Evolutionary conservation across 2,888 invertebrate species (phyloP), one percentile per base, ranked within the genome.

Genomic region (Eupeodes latifasciatus): DNA sequence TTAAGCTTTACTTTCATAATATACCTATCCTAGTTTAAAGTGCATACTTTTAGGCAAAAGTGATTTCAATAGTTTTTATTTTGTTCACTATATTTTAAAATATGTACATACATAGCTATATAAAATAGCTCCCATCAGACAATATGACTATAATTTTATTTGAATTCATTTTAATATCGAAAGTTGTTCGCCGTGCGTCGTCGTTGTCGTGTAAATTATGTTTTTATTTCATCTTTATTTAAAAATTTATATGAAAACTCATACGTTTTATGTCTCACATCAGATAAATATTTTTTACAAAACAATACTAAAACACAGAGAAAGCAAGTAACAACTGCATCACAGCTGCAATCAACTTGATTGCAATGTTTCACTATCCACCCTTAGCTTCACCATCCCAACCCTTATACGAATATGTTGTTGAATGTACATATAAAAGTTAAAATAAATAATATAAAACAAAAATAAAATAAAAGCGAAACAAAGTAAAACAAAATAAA

Each of bases 341-440:
- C 27, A 51, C 36, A 36, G 19, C 51, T 67, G 67, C 67, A 53
- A 67, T 67, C 34, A 51, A 67, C 34, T 36, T 51, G 51, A 66
- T 66, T 66, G 49, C 34, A 66, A n/a, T 66, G 34, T 67, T 67
- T 66, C n/a, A 66, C 66, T 34, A 27, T 53, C 51, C n/a, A 51
- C 2, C 67, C 51, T 36, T 16, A 27, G 2, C 27, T 27, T 2
- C 3, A 27, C 27, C 27, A 27, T 27, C 27, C 2, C 27, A 27
- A 27, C 27, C 27, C 27, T 27, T 27, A 27, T 51, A 34, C 36
- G 34, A 34, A 9, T 40, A 40, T 9, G 61, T 47, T 47, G 47
- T 47, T 59, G 14, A 67, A 51, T 34, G 36, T 67, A n/a, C n/a
- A n/a, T n/a, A 12, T 40, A 40, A 40, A 51, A 51, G 5, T 34